These are phyloP conservation scores for Lepisosteus oculatus DNA, from an alignment of 2,113 vertebrate species.

Conservation along the genomic window DNA sequence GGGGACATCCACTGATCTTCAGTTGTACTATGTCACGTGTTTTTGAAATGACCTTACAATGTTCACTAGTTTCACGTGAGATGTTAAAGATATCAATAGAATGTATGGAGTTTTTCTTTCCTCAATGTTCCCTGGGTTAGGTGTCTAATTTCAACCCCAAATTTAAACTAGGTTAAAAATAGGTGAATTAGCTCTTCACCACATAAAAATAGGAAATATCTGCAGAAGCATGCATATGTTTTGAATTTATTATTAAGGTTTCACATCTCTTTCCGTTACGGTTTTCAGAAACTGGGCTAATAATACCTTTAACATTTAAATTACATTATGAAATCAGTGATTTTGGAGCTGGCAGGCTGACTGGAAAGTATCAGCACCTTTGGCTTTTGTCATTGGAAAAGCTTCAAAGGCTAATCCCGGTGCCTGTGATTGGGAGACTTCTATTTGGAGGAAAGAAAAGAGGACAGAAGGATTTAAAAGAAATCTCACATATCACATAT, in stretches of 20 bases:
- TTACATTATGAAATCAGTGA: constrained; percentile 55
- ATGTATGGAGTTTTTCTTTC: no score
- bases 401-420: constrained; percentile 52
- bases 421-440: constrained; percentile 13
- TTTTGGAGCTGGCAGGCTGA: constrained; percentile 50
- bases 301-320: neutral
- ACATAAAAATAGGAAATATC: no score
- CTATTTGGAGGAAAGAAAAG: constrained; percentile 34
- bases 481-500: neutral
- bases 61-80: no score
- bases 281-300: neutral
- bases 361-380: constrained; percentile 53
- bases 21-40: no score
- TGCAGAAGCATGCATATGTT: neutral
- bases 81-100: no score
- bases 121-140: no score
- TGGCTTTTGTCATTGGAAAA: constrained; percentile 54
- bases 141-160: no score
- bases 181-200: no score
- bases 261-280: neutral
- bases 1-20: no score
- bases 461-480: constrained; percentile 31
- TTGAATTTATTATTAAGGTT: neutral
- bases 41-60: no score
- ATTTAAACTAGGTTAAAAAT: no score